These are phyloP conservation scores for Cabera pusaria DNA, from an alignment of 2,888 invertebrate species.

Conservation along the genomic window DNA sequence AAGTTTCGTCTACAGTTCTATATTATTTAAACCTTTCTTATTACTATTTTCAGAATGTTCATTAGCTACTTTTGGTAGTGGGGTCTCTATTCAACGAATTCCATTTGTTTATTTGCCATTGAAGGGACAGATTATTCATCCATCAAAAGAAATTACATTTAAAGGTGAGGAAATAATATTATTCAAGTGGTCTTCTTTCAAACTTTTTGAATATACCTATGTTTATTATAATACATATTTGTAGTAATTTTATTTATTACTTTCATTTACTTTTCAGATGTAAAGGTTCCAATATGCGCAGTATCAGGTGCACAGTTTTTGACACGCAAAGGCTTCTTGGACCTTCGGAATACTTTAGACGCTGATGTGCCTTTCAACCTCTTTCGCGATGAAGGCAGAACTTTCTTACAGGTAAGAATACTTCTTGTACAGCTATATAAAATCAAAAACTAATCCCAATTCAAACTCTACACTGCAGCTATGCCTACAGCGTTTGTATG, in stretches of 20 bases:
- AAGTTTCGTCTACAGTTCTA: too few relatives aligned
- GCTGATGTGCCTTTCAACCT: slow-evolving; percentile 91
- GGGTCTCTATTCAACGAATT: slow-evolving; percentile 88
- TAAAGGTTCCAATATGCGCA: slow-evolving; percentile 91
- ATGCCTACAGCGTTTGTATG: too few relatives aligned
- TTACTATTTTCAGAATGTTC: slow-evolving; percentile 92
- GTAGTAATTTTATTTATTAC: too few relatives aligned
- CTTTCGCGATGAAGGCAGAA: slow-evolving; percentile 91
- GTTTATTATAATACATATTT: too few relatives aligned
- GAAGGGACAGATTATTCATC: slow-evolving; percentile 94
- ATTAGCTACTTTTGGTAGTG: slow-evolving; percentile 90
- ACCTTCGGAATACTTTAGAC: slow-evolving; percentile 89
- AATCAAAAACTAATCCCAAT: too few relatives aligned
- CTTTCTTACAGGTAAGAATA: slow-evolving; percentile 88
- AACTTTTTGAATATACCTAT: too few relatives aligned
- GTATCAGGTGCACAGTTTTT: slow-evolving; percentile 93
- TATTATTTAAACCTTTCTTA: too few relatives aligned
- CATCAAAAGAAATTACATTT: slow-evolving; percentile 93
- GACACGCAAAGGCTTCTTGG: slow-evolving; percentile 90
- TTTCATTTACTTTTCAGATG: too few relatives aligned
- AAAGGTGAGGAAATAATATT: slow-evolving; percentile 79
- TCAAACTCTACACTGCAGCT: too few relatives aligned
- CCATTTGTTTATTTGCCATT: slow-evolving; percentile 94
- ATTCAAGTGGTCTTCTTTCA: too few relatives aligned
- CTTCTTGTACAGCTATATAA: too few relatives aligned